Evolutionary conservation across 2,113 vertebrate species (phyloP), one percentile per base, ranked within the genome.

Genomic region (Mionectes macconnelli): DNA sequence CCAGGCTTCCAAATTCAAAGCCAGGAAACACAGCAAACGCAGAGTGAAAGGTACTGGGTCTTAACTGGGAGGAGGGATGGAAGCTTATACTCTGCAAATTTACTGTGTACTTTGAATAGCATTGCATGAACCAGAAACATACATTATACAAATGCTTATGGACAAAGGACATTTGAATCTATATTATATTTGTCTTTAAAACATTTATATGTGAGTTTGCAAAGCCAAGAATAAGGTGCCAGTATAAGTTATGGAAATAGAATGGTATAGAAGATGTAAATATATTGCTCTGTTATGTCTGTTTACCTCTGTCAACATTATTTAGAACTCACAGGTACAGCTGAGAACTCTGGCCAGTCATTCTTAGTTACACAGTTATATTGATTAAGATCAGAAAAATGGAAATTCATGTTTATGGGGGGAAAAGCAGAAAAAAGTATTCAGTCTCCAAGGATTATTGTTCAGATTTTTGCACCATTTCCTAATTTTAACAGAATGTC

Each of bases 1-100:
- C 93, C 96, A 96, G 66, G 27, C 96, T 31, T 94, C 97, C 93
- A 97, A 85, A 67, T 12, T 93, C 56, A 98, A 98, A 96, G 91
- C 96, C 92, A 97, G 94, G 92, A 98, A 98, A 83, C 98, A 98
- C 94, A 97, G 97, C 95, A 98, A 98, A 92, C 97, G 97, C n/a
- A 97, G 98, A 57, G 98, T 98, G 77, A 98, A 98, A 98, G 98
- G 98, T 98, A 98, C 95, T 13, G 56, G 49, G 79, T 64, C 55
- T 84, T 55, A 89, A 57, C 10, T 33, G 84, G 89, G 92, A 95
- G 64, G 62, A 66, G 75, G 85, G 86, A 47, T 20, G 69, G 44
- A 60, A 74, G 5, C 30, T 79, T 76, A 44, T 2, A 21, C 40
- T 44, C 12, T 39, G 10, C 31, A 70, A 28, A 45, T 53, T 73